A percentile compares a stretch with the other conserved stretches of the same genome.
Evolutionary conservation across 2,113 vertebrate genomes (phyloP).

Genomic region (Nipponia nippon): DNA sequence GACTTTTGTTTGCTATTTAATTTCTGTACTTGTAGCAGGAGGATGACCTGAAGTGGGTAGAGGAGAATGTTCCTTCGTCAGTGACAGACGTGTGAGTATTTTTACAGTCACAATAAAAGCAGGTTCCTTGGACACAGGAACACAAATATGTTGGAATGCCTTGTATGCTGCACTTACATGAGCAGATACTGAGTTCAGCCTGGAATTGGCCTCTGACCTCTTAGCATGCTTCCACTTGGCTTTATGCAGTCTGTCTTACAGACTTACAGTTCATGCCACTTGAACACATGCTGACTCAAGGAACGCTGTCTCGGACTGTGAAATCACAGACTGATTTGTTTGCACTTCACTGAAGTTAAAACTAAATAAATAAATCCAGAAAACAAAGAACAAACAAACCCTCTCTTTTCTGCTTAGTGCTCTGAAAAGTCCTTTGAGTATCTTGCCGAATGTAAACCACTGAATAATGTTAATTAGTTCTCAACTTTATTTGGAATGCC

Average conservation of each 20-base stretch:
- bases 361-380: background rate
- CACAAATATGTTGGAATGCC: background rate
- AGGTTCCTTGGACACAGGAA: background rate
- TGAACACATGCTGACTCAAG: background rate
- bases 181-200: background rate
- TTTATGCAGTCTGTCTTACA: background rate
- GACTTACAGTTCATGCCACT: background rate
- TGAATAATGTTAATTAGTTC: background rate
- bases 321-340: background rate
- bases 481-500: background rate
- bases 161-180: background rate
- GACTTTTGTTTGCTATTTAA: background rate
- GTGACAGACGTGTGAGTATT: slow-evolving; percentile 84
- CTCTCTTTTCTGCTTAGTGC: background rate
- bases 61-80: slow-evolving; percentile 82
- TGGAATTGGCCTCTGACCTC: background rate
- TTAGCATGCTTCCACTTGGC: background rate
- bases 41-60: slow-evolving; percentile 85
- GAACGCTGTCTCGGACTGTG: background rate
- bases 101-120: background rate
- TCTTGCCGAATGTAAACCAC: background rate
- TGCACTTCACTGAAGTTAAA: background rate
- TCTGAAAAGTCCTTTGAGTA: background rate
- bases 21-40: slow-evolving; percentile 68
- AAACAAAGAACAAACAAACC: background rate